A percentile compares a stretch with the other conserved stretches of the same genome.
Conservation (phyloP, 2,888 invertebrate species). For the Aphelenchoides bicaudatus region DNA sequence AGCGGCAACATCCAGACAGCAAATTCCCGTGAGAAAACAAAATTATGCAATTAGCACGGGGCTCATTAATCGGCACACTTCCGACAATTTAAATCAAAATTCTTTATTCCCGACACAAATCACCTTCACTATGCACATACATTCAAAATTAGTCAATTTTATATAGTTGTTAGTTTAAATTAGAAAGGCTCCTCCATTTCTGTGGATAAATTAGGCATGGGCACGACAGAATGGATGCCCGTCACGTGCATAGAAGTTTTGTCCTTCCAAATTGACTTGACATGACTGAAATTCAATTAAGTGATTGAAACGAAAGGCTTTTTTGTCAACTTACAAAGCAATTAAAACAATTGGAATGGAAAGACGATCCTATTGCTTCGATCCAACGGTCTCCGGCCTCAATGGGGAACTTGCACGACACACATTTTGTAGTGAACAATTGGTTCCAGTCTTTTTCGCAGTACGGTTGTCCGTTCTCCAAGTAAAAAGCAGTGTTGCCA, state of each 20-base stretch:
- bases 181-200: too few relatives aligned
- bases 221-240: conserved; percentile 98
- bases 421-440: conserved; percentile 96
- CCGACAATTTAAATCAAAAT: too few relatives aligned
- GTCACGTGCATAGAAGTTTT: conserved; percentile 96
- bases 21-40: too few relatives aligned
- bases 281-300: conserved; percentile 90
- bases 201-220: conserved; percentile 93
- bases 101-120: too few relatives aligned
- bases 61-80: too few relatives aligned
- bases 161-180: too few relatives aligned
- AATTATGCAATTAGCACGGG: too few relatives aligned
- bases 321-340: conserved; percentile 80
- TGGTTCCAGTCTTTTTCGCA: conserved; percentile 99
- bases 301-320: too few relatives aligned
- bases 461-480: conserved; percentile 92
- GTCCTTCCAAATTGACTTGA: conserved; percentile 96
- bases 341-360: conserved; percentile 99
- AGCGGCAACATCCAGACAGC: too few relatives aligned
- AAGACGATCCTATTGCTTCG: conserved; percentile 92
- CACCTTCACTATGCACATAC: too few relatives aligned
- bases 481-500: conserved; percentile 92
- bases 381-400: conserved; percentile 99
- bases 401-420: conserved; percentile 94
- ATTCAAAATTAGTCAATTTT: too few relatives aligned